Base-by-base conservation (phyloP, 2,113 vertebrate genomes). In the Rhinolophus ferrumequinum region DNA sequence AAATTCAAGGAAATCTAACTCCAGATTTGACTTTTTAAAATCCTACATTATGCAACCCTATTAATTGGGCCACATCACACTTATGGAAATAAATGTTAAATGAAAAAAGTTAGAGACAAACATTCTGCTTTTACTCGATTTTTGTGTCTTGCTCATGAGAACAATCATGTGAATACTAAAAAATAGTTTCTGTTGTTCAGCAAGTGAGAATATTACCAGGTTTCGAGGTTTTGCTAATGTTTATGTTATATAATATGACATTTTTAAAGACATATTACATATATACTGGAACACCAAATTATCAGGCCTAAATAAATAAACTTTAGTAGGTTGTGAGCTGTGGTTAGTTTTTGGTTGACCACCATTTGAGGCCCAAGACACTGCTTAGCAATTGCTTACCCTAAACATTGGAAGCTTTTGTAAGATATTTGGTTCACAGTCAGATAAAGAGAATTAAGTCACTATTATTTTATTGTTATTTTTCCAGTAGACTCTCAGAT, bases 211-310 rank as follows among this genome's bases (percentile, higher is more conserved):
- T 22, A 6, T 33, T 18, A 82, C 10, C 64, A 84, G 8, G 1
- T 18, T 81, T 75, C 88, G 54, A 84, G 33, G 3, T 72, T 73
- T 91, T 77, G 8, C 47, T 88, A 69, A 76, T 69, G 30, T 41
- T 1, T 81, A 54, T 66, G 44, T 62, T n/a, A 93, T 62, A 67
- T 70, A 93, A 86, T 58, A 1, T 18, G 85, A 26, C 30, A 79
- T 93, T 93, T 79, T 91, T 91, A 81, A 89, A 89, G 56, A 95
- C 77, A 77, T 64, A 18, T 79, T 88, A 94, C 22, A 89, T 26
- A 8, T 58, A 41, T 81, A 84, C 38, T 81, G 33, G 26, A 88
- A 41, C 12, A 84, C 70, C 19, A 66, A 75, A 93, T 86, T 77
- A 86, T 35, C 44, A 19, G 38, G 7, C 3, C 35, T 93, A 44